phyloP scores from a whole-genome alignment of 2,888 invertebrate species.

The Plagodis dolabraria region DNA sequence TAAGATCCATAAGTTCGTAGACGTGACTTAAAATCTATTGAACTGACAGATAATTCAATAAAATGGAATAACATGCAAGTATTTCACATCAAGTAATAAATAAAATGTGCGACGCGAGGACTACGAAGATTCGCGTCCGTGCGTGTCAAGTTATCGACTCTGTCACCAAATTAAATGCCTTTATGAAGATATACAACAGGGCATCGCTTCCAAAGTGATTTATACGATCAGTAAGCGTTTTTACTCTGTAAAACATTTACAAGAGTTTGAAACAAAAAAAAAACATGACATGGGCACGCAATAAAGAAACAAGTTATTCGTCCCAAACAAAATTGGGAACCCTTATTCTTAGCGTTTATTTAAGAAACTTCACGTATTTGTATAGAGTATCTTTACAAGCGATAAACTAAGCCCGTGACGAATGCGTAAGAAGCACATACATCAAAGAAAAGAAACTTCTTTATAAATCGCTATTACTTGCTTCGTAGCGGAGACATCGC shows the following conservation, averaged over 20 bases:
- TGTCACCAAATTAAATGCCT: constrained; percentile 71
- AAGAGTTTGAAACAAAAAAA: constrained; percentile 13
- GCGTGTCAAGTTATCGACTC: constrained; percentile 70
- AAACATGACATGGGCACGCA: constrained; percentile 14
- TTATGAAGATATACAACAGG: constrained; percentile 71
- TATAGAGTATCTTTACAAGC: constrained; percentile 38
- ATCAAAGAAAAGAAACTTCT: constrained; percentile 39
- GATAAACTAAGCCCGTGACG: constrained; percentile 32
- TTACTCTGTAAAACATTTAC: constrained; percentile 21
- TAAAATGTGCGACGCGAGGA: constrained; percentile 51
- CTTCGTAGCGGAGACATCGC: constrained; percentile 49
- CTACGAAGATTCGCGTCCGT: constrained; percentile 55
- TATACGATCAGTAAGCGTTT: constrained; percentile 45
- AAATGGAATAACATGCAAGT: constrained; percentile 10
- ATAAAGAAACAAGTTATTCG: constrained; percentile 11
- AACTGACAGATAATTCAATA: neutral
- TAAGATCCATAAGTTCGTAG: neutral
- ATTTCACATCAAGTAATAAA: constrained; percentile 25
- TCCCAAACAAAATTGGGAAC: constrained; percentile 23
- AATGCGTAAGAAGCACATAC: constrained; percentile 34
- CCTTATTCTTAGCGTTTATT: too few species aligned
- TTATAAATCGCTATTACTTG: constrained; percentile 40
- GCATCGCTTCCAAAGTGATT: constrained; percentile 49
- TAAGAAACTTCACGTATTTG: too few species aligned
- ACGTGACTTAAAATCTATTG: neutral